phyloP scores from a whole-genome alignment of 2,888 invertebrate genomes.

The Mimumesa dahlbomi region DNA sequence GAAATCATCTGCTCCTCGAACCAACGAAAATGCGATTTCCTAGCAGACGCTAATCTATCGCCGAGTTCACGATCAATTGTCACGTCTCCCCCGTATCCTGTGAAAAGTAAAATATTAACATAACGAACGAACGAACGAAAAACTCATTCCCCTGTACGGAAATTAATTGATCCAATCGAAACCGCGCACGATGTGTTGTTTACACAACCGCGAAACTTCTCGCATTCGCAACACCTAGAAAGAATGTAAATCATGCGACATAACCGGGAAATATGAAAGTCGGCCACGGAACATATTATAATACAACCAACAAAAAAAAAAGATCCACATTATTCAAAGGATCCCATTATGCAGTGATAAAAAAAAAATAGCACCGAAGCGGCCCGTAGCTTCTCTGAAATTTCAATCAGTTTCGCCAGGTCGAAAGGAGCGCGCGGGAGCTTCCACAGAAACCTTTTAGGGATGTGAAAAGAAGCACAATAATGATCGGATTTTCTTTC shows the following conservation, averaged over 20 bases:
- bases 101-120: no score
- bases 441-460: slow-evolving; percentile 47
- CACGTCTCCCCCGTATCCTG: slow-evolving; percentile 16
- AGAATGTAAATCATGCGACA: no score
- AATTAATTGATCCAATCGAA: no score
- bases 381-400: slow-evolving; percentile 34
- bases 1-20: slow-evolving; percentile 59
- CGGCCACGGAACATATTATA: no score
- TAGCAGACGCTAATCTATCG: slow-evolving; percentile 49
- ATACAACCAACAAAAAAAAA: no score
- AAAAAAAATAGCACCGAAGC: neutral
- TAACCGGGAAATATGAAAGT: no score
- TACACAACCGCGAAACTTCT: no score
- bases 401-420: slow-evolving; percentile 46
- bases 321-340: neutral
- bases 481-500: slow-evolving; percentile 59
- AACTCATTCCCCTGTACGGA: no score
- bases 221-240: no score
- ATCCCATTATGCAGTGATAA: neutral
- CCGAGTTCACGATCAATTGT: slow-evolving; percentile 47
- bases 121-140: no score
- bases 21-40: slow-evolving; percentile 60
- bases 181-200: no score
- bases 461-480: slow-evolving; percentile 50
- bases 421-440: slow-evolving; percentile 20